These are phyloP conservation scores for Latrodectus hesperus DNA, from an alignment of 2,888 invertebrate genomes.

Conservation along the genomic window DNA sequence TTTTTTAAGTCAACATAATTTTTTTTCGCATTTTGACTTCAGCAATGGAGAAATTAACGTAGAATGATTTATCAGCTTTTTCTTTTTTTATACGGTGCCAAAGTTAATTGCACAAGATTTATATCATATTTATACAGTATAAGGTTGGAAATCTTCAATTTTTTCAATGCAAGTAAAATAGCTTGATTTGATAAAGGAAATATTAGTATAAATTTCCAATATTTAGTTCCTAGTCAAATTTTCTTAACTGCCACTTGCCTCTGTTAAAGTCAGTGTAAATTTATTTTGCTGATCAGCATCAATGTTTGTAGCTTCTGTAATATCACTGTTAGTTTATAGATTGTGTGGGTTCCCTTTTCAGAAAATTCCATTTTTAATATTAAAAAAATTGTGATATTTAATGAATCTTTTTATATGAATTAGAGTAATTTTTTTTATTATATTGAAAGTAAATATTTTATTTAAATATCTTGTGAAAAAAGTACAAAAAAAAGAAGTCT, in stretches of 20 bases:
- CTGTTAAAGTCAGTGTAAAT: conserved; percentile 10
- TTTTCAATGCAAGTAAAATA: conserved; percentile 10
- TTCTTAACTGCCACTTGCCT: conserved; percentile 44
- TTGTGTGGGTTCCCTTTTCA: conserved; percentile 27
- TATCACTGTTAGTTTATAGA: conserved; percentile 17
- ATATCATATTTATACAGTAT: background rate
- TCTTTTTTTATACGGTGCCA: conserved; percentile 56
- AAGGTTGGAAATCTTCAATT: conserved; percentile 4
- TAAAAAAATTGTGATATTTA: background rate
- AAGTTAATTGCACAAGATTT: conserved; percentile 35
- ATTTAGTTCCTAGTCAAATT: conserved; percentile 63
- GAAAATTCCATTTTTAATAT: conserved; percentile 4
- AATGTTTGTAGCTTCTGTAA: conserved; percentile 4
- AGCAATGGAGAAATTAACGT: conserved; percentile 1
- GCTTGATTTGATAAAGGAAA: background rate
- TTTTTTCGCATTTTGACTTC: conserved; percentile 14
- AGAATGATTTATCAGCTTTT: conserved; percentile 7
- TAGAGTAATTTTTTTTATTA: too few species aligned
- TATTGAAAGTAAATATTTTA: conserved; percentile 10
- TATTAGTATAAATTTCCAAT: background rate
- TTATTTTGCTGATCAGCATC: background rate
- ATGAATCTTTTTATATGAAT: too few species aligned
- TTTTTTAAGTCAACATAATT: conserved; percentile 33
- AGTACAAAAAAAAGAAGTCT: background rate
- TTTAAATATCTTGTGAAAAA: conserved; percentile 4